phyloP scores from a whole-genome alignment of 2,113 vertebrate species.

The Ceuthmochares aereus region DNA sequence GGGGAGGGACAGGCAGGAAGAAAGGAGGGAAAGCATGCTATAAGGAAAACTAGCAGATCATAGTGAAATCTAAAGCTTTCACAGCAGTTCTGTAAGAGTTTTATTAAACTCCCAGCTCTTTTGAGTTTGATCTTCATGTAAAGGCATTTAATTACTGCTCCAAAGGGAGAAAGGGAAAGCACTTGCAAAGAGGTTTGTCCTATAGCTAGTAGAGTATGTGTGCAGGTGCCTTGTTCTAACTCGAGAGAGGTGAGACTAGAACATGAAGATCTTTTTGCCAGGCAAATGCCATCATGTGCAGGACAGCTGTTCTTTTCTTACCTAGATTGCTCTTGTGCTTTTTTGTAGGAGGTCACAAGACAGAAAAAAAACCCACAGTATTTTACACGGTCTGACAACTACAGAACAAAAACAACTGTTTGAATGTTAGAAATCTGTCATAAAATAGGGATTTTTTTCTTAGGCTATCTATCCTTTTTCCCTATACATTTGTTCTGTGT shows the following conservation, averaged over 20 bases:
- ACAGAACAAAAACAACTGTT: background rate
- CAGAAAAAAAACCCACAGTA: background rate
- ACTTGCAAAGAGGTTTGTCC: background rate
- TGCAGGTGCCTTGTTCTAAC: background rate
- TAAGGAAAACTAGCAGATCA: background rate
- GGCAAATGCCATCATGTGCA: background rate
- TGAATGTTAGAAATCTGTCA: background rate
- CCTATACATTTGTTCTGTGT: background rate
- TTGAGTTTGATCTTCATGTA: background rate
- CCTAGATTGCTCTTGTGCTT: background rate
- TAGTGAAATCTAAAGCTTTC: background rate
- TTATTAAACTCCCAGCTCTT: background rate
- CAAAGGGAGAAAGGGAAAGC: background rate
- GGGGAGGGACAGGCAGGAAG: background rate
- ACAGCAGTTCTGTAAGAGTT: background rate
- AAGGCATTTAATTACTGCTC: background rate
- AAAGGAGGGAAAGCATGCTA: background rate
- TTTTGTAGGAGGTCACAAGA: background rate
- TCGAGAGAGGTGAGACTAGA: background rate
- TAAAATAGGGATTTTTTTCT: background rate
- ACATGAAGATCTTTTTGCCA: background rate
- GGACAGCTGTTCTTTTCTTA: background rate
- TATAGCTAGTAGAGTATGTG: background rate
- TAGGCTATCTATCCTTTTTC: background rate
- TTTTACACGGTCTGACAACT: background rate